A percentile compares a stretch with the other conserved stretches of the same genome.
These are phyloP conservation scores for Eupithecia exiguata DNA, from an alignment of 2,888 invertebrate species.

Conservation along the genomic window DNA sequence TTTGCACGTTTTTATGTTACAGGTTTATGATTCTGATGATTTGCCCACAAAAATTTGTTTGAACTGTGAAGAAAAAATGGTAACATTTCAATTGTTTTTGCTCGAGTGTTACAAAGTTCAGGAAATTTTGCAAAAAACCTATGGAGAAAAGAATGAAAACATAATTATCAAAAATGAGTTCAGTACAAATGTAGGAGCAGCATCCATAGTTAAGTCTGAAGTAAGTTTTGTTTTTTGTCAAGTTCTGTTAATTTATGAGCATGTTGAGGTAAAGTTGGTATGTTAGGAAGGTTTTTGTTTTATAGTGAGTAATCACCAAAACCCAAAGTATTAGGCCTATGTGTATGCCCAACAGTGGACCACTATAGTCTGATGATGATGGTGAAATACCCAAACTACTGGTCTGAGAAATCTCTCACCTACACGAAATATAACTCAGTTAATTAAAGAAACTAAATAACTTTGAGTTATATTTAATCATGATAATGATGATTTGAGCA, in stretches of 20 bases:
- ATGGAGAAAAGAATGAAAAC: conserved; percentile 49
- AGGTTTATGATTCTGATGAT: conserved; percentile 70
- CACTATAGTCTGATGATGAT: neutral
- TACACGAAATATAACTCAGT: too few species aligned
- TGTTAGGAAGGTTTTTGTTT: neutral
- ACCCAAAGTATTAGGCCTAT: neutral
- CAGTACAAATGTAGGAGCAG: conserved; percentile 36
- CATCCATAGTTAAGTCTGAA: conserved; percentile 67
- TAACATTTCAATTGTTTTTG: conserved; percentile 75
- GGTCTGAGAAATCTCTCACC: neutral
- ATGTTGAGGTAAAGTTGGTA: neutral
- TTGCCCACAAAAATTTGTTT: conserved; percentile 74
- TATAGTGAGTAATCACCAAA: neutral
- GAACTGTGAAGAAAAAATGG: conserved; percentile 76
- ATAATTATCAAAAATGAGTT: conserved; percentile 58
- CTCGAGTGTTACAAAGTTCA: conserved; percentile 75
- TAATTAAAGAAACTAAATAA: too few species aligned
- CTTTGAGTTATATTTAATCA: neutral
- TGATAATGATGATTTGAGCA: neutral
- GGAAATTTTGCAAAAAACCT: conserved; percentile 63
- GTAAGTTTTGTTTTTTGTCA: conserved; percentile 44
- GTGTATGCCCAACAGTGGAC: neutral
- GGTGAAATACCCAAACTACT: neutral
- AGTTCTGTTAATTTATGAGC: neutral
- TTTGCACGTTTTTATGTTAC: conserved; percentile 39